A percentile compares a stretch with the other conserved stretches of the same genome.
Evolutionary conservation across 2,113 vertebrate species (phyloP).

Genomic region (Calyptomena viridis): DNA sequence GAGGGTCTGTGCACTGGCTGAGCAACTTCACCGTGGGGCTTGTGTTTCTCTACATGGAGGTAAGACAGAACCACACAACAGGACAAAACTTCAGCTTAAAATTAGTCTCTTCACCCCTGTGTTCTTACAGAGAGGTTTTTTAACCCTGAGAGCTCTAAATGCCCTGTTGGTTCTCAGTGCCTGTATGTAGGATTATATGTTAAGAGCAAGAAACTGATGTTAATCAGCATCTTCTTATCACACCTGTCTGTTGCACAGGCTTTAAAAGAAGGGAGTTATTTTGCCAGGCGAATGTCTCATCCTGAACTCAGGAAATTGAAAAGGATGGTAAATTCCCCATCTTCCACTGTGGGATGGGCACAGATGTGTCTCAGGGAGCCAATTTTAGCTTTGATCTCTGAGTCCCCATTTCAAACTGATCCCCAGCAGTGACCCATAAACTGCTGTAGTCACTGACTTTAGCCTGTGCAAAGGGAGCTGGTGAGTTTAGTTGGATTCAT

Average conservation of each 20-base stretch:
- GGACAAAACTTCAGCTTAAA: background rate
- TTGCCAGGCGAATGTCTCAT: background rate
- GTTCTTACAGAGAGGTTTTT: background rate
- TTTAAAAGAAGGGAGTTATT: background rate
- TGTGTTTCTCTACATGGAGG: slow-evolving; percentile 90
- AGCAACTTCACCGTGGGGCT: slow-evolving; percentile 91
- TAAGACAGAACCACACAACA: slow-evolving; percentile 9
- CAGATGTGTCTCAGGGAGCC: background rate
- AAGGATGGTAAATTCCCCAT: background rate
- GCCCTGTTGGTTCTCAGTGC: background rate
- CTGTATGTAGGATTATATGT: background rate
- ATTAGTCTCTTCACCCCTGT: background rate
- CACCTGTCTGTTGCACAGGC: background rate
- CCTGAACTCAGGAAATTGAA: background rate
- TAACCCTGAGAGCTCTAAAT: background rate
- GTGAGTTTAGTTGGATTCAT: background rate
- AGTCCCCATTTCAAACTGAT: background rate
- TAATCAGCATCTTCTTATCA: background rate
- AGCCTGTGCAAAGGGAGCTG: background rate
- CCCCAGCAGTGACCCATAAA: background rate
- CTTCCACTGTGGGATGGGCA: background rate
- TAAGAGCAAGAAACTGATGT: background rate
- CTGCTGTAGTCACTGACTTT: background rate
- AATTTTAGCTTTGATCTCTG: background rate
- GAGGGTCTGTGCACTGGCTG: slow-evolving; percentile 91